Evolutionary conservation across 1,140 invertebrate genomes (phyloP).

Genomic region (Drosophila lacertosa): DNA sequence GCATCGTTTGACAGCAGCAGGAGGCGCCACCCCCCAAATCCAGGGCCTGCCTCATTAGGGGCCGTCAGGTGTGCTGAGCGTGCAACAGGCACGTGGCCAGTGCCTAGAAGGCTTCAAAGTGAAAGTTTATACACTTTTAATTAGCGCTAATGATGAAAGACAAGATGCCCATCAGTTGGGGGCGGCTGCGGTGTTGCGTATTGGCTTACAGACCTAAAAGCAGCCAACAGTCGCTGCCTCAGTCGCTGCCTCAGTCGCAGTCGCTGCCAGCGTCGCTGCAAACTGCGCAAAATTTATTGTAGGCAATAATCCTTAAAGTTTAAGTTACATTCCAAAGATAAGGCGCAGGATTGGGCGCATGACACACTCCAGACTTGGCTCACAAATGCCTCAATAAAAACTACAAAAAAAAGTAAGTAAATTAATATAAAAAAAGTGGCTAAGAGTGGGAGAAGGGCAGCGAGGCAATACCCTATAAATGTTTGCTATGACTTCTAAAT

Average conservation of each 20-base stretch:
- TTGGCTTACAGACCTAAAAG: constrained; percentile 71
- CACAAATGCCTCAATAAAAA: constrained; percentile 69
- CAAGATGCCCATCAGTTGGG: constrained; percentile 18
- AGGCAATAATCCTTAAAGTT: constrained; percentile 83
- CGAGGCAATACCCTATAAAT: neutral
- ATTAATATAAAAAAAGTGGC: constrained; percentile 6
- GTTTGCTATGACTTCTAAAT: too few relatives aligned
- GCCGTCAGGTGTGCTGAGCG: constrained; percentile 49
- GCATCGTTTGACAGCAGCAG: constrained; percentile 51
- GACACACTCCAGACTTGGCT: constrained; percentile 34
- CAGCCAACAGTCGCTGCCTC: neutral
- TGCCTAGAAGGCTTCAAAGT: constrained; percentile 49
- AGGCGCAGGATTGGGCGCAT: constrained; percentile 52
- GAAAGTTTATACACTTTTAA: constrained; percentile 82
- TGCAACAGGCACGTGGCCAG: constrained; percentile 51
- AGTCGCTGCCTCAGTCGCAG: neutral
- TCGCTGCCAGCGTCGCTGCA: neutral
- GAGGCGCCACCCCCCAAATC: neutral
- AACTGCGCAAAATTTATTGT: constrained; percentile 77
- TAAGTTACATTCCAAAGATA: constrained; percentile 82
- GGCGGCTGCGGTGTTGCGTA: constrained; percentile 28
- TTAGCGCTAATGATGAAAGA: constrained; percentile 78
- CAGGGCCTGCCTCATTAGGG: constrained; percentile 45
- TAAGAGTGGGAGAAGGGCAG: neutral
- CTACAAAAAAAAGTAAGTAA: constrained; percentile 20